These are phyloP conservation scores for Rhagonycha lutea DNA, from an alignment of 2,888 invertebrate genomes.

Conservation along the genomic window DNA sequence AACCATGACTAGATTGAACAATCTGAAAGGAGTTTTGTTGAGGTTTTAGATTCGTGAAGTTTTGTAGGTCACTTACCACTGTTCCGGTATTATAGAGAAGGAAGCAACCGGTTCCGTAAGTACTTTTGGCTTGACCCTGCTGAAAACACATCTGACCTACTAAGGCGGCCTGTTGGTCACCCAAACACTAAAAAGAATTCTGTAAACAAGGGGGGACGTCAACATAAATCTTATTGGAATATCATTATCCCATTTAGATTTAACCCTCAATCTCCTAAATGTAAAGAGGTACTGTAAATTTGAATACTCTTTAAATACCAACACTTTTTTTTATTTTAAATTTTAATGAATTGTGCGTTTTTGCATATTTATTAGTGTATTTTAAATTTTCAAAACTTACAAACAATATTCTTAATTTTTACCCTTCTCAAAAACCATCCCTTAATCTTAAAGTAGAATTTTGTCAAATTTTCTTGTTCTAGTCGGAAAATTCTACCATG, in stretches of 20 bases:
- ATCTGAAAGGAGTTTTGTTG: conserved; percentile 7
- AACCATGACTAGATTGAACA: conserved; percentile 62
- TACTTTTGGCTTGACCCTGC: conserved; percentile 90
- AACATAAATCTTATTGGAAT: no score
- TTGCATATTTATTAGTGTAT: no score
- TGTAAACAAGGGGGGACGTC: neutral
- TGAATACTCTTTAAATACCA: no score
- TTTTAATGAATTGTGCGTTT: no score
- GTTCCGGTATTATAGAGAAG: conserved; percentile 91
- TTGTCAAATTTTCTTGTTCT: no score
- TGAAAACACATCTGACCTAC: conserved; percentile 90
- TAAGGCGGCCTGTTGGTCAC: conserved; percentile 94
- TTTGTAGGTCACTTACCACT: conserved; percentile 54
- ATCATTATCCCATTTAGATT: no score
- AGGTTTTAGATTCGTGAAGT: neutral
- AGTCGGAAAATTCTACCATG: no score
- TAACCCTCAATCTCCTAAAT: no score
- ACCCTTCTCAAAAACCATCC: no score
- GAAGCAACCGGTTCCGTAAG: conserved; percentile 95
- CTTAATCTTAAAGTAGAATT: no score
- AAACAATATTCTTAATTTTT: neutral
- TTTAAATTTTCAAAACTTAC: neutral
- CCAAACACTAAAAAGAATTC: conserved; percentile 71
- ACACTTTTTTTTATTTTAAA: no score
- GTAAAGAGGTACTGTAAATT: no score